Evolutionary conservation across 2,888 invertebrate genomes (phyloP).

Genomic region (Hirudinaria manillensis): DNA sequence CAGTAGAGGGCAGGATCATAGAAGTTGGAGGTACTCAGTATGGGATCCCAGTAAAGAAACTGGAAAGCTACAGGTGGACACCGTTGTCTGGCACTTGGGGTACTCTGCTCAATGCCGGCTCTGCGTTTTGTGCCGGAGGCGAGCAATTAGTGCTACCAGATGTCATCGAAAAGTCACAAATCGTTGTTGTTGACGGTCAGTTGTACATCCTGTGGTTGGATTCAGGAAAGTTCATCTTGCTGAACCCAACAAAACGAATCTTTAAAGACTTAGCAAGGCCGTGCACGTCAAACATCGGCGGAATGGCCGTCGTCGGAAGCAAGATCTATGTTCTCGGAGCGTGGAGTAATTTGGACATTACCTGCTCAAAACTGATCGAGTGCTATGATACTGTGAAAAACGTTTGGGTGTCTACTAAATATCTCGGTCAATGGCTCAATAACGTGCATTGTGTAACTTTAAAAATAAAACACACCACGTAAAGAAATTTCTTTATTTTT

Average conservation of each 20-base stretch:
- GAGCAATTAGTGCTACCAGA: slow-evolving; percentile 52
- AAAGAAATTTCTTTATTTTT: background rate
- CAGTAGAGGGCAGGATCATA: slow-evolving; percentile 47
- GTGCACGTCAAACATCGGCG: background rate
- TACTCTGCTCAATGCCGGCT: slow-evolving; percentile 36
- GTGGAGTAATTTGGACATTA: slow-evolving; percentile 4
- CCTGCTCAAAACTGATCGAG: background rate
- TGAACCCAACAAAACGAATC: slow-evolving; percentile 49
- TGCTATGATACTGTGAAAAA: slow-evolving; percentile 22
- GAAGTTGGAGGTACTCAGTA: slow-evolving; percentile 49
- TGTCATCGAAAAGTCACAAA: slow-evolving; percentile 48
- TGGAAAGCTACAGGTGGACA: slow-evolving; percentile 49
- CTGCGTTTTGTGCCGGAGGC: slow-evolving; percentile 34
- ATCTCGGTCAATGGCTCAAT: background rate
- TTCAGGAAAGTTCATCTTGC: slow-evolving; percentile 47
- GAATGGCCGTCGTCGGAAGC: slow-evolving; percentile 23
- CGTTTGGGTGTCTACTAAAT: slow-evolving; percentile 20
- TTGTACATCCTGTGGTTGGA: slow-evolving; percentile 54
- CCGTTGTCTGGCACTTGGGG: background rate
- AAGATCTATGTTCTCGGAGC: slow-evolving; percentile 23
- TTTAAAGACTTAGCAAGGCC: slow-evolving; percentile 45
- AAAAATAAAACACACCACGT: slow-evolving; percentile 13
- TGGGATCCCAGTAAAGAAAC: slow-evolving; percentile 44
- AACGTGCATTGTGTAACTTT: slow-evolving; percentile 22
- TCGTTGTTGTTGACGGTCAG: slow-evolving; percentile 47